Evolutionary conservation across 2,888 invertebrate genomes (phyloP).

Genomic region (Lepidocyrtinus sp.): DNA sequence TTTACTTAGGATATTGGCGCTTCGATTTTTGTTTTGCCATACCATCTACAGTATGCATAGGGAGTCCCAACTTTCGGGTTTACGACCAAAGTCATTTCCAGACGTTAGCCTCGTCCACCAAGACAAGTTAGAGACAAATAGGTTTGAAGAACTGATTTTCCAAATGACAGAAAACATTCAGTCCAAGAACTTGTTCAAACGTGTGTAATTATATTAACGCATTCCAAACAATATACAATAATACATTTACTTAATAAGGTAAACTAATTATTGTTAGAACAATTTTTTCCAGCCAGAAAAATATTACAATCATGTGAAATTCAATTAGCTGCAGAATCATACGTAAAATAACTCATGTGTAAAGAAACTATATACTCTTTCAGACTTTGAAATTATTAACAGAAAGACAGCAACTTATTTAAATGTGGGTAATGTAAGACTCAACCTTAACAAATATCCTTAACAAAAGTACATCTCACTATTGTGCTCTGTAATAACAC

Average conservation of each 20-base stretch:
- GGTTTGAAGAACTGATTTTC: constrained; percentile 58
- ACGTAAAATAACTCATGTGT: not conserved
- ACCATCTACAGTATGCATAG: constrained; percentile 90
- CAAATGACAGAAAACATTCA: constrained; percentile 59
- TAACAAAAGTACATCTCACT: too few species aligned
- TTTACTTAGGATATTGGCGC: constrained; percentile 88
- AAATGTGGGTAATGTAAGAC: not conserved
- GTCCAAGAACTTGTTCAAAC: constrained; percentile 60
- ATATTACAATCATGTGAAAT: constrained; percentile 23
- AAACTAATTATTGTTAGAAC: constrained; percentile 14
- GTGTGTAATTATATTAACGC: constrained; percentile 20
- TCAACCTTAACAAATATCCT: too few species aligned
- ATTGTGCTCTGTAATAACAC: too few species aligned
- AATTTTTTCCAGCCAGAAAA: constrained; percentile 26
- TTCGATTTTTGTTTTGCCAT: constrained; percentile 95
- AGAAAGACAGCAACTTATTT: constrained; percentile 52
- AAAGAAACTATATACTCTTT: constrained; percentile 51
- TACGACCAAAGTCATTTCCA: constrained; percentile 59
- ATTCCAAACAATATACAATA: constrained; percentile 10
- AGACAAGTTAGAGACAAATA: constrained; percentile 52
- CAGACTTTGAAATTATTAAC: constrained; percentile 61
- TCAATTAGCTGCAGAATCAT: not conserved
- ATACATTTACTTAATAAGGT: not conserved
- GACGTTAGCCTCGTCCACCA: constrained; percentile 55
- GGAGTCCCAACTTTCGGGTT: constrained; percentile 75